These are phyloP conservation scores for Oxyteleia sp. DNA, from an alignment of 2,888 invertebrate genomes.

Conservation along the genomic window DNA sequence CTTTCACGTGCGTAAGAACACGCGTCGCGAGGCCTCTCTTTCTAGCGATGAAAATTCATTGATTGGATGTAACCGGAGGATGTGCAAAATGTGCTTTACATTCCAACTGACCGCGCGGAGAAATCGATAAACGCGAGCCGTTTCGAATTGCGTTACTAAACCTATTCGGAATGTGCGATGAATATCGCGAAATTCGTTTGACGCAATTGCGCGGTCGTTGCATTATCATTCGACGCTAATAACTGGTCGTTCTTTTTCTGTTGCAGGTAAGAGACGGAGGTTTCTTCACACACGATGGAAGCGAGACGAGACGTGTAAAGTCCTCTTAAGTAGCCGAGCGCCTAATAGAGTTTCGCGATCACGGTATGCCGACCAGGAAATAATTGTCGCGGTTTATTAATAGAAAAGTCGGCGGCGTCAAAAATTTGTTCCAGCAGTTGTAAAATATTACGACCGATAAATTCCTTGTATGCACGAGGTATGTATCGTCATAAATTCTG, in stretches of 20 bases:
- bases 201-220: background rate
- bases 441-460: slow-evolving; percentile 36
- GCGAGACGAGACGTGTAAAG: no score
- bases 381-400: slow-evolving; percentile 6
- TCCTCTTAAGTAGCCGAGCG: no score
- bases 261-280: slow-evolving; percentile 9
- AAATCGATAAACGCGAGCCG: slow-evolving; percentile 11
- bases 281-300: no score
- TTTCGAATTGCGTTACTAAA: slow-evolving; percentile 5
- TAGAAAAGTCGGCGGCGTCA: slow-evolving; percentile 4
- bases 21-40: no score
- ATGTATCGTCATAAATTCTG: slow-evolving; percentile 22
- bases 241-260: background rate
- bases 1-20: slow-evolving; percentile 27
- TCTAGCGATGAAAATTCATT: background rate
- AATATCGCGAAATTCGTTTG: background rate
- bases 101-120: slow-evolving; percentile 5
- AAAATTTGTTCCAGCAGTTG: slow-evolving; percentile 19
- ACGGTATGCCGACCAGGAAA: background rate
- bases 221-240: background rate
- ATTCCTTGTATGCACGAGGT: slow-evolving; percentile 1
- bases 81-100: slow-evolving; percentile 2
- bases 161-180: slow-evolving; percentile 3
- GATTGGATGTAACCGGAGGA: slow-evolving; percentile 7
- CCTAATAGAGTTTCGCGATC: no score